Conservation (phyloP, 92 coral and sea anemone genomes). For the Phenganax subtilis region DNA sequence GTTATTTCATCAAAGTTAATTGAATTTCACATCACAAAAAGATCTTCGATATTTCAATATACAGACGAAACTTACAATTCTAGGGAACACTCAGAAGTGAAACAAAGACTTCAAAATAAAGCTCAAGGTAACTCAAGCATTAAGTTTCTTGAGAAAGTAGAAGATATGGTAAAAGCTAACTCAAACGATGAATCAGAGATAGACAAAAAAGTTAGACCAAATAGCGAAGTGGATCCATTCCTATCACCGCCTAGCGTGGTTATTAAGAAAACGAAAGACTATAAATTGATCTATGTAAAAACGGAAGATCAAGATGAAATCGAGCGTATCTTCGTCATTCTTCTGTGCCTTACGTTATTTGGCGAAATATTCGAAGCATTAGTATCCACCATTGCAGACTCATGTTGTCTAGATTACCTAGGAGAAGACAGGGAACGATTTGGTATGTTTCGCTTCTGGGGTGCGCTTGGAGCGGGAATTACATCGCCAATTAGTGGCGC, state of each 20-base stretch:
- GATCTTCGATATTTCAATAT: conserved; percentile 3
- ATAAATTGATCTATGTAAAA: conserved; percentile 41
- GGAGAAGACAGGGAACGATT: conserved; percentile 49
- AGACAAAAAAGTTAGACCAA: not conserved
- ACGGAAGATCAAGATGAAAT: conserved; percentile 50
- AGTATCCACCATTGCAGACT: conserved; percentile 59
- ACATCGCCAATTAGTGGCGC: conserved; percentile 51
- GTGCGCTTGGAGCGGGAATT: conserved; percentile 54
- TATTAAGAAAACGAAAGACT: conserved; percentile 2
- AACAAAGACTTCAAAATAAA: too few relatives aligned
- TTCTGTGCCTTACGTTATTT: conserved; percentile 49
- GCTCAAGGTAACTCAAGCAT: not conserved
- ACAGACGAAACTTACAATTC: not conserved
- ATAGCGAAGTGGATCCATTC: conserved; percentile 20
- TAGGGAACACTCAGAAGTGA: not conserved
- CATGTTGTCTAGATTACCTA: conserved; percentile 58
- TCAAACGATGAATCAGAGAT: conserved; percentile 15
- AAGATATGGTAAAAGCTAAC: not conserved
- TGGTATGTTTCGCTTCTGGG: conserved; percentile 54
- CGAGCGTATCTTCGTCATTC: conserved; percentile 47
- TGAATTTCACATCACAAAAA: conserved; percentile 24
- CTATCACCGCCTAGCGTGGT: conserved; percentile 22
- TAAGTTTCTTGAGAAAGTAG: not conserved
- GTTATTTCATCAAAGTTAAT: conserved; percentile 18
- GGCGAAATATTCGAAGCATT: conserved; percentile 64